These are phyloP conservation scores for Griposia aprilina DNA, from an alignment of 2,888 invertebrate species.

Conservation along the genomic window DNA sequence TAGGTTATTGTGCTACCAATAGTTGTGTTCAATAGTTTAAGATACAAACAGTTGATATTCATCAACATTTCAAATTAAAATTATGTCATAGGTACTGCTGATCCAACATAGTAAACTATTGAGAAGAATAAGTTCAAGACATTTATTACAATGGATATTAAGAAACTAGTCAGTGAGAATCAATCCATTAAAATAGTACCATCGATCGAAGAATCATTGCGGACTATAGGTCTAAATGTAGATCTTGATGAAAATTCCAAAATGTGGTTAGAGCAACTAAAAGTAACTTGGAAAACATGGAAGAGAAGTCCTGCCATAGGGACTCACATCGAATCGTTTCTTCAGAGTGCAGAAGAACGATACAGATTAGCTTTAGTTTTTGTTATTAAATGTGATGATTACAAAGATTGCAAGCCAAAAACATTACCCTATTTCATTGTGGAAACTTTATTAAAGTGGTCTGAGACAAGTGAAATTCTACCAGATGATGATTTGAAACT, in stretches of 20 bases:
- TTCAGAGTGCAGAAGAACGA: conserved; percentile 89
- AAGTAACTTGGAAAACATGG: conserved; percentile 87
- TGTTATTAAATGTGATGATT: conserved; percentile 91
- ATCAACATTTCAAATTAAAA: conserved; percentile 17
- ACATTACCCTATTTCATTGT: conserved; percentile 91
- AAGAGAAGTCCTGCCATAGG: conserved; percentile 90
- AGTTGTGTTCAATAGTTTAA: conserved; percentile 57
- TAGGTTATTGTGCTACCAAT: conserved; percentile 46
- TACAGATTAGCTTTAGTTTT: conserved; percentile 91
- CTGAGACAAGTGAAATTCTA: conserved; percentile 76
- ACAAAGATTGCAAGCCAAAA: conserved; percentile 91
- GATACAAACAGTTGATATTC: conserved; percentile 19
- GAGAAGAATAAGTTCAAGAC: conserved; percentile 20
- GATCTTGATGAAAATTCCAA: conserved; percentile 81
- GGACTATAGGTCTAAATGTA: conserved; percentile 82
- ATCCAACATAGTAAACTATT: conserved; percentile 1
- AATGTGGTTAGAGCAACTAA: conserved; percentile 85
- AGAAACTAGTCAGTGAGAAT: conserved; percentile 78
- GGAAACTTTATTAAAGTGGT: conserved; percentile 91
- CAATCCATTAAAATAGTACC: conserved; percentile 88
- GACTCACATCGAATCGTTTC: conserved; percentile 86
- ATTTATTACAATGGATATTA: conserved; percentile 73
- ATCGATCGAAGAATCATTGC: conserved; percentile 85
- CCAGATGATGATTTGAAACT: conserved; percentile 91
- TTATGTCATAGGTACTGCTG: conserved; percentile 38